These are phyloP conservation scores for Kuschelorhynchus macadamiae DNA, from an alignment of 2,888 invertebrate species.

Conservation along the genomic window DNA sequence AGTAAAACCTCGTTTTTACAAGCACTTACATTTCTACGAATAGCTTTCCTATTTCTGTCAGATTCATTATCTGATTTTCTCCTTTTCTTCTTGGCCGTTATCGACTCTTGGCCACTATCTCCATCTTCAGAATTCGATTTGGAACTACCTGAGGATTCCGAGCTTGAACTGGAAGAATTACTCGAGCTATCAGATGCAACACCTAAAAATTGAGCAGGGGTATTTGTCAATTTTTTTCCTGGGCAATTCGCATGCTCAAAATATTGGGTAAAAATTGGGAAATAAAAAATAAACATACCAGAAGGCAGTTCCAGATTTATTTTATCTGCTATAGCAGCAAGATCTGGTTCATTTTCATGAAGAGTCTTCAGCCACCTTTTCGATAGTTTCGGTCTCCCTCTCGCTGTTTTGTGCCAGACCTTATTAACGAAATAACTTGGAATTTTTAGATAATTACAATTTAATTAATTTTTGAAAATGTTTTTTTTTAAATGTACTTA, in stretches of 20 bases:
- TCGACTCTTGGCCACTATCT: slow-evolving; percentile 91
- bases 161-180: slow-evolving; percentile 81
- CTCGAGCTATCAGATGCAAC: slow-evolving; percentile 96
- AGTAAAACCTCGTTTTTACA: too few species aligned
- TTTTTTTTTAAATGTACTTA: slow-evolving; percentile 19
- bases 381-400: slow-evolving; percentile 95
- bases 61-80: slow-evolving; percentile 71
- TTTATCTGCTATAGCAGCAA: slow-evolving; percentile 84
- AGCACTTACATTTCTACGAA: slow-evolving; percentile 30
- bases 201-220: slow-evolving; percentile 67
- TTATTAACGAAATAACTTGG: slow-evolving; percentile 6
- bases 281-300: slow-evolving; percentile 63
- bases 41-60: slow-evolving; percentile 60
- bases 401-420: slow-evolving; percentile 96
- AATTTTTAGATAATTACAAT: not conserved
- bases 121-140: slow-evolving; percentile 70
- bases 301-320: slow-evolving; percentile 90
- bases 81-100: slow-evolving; percentile 88
- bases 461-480: not conserved
- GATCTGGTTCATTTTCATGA: slow-evolving; percentile 79
- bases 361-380: slow-evolving; percentile 86
- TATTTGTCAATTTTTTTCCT: not conserved
- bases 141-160: slow-evolving; percentile 66
- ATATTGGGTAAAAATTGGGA: not conserved
- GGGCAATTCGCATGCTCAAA: not conserved